Percentiles rank a stretch among this genome's conserved stretches.
Conservation (phyloP, 2,888 invertebrate species). For the Onthophagus sagittarius region DNA sequence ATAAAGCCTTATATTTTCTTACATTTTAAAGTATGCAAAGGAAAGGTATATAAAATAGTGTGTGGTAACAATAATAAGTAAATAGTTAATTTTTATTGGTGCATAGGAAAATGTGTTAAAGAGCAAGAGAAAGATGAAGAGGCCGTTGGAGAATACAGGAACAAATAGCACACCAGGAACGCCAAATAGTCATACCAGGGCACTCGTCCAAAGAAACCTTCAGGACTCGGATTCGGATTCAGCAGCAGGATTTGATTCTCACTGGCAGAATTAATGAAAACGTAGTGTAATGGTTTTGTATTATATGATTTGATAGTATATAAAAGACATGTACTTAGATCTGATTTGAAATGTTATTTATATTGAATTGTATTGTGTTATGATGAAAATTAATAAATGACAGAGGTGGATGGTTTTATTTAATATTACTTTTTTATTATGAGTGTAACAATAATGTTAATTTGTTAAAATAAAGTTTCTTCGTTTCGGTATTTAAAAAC, state of each 20-base stretch:
- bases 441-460: no score
- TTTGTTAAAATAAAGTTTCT: no score
- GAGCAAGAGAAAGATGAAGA: conserved; percentile 64
- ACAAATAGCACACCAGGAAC: conserved; percentile 64
- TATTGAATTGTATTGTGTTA: conserved; percentile 5
- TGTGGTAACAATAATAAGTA: background rate
- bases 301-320: conserved; percentile 2
- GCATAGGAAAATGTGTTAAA: conserved; percentile 54
- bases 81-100: conserved; percentile 29
- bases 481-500: no score
- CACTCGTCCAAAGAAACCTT: conserved; percentile 37
- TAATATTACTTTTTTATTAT: background rate
- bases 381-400: background rate
- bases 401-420: conserved; percentile 7
- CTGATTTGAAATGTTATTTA: conserved; percentile 11
- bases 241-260: conserved; percentile 80
- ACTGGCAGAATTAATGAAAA: conserved; percentile 56
- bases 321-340: conserved; percentile 14
- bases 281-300: background rate
- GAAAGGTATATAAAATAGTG: background rate
- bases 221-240: conserved; percentile 84
- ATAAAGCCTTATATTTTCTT: background rate
- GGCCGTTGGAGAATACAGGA: conserved; percentile 51
- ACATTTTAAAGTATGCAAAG: conserved; percentile 5
- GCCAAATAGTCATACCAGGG: conserved; percentile 50